phyloP scores from a whole-genome alignment of 2,797 vertebrate species.

The Mormyrus hasselquistii region DNA sequence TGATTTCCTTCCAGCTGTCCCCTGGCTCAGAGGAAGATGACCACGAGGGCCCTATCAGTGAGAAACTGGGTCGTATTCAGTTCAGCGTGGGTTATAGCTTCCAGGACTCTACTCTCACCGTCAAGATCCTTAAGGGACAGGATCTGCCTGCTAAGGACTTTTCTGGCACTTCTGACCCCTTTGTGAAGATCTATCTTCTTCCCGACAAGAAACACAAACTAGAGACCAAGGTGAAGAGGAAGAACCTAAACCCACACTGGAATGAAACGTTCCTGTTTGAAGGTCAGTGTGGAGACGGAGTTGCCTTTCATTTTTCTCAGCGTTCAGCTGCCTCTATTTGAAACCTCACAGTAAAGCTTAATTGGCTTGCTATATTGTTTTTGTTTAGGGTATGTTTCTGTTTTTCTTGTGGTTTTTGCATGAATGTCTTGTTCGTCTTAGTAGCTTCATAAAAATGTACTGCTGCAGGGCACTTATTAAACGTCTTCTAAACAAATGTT shows the following conservation, averaged over 20 bases:
- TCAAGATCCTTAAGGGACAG: constrained; percentile 95
- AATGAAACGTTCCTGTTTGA: constrained; percentile 98
- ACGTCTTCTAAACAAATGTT: neutral
- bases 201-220: constrained; percentile 99
- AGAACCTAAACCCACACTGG: constrained; percentile 98
- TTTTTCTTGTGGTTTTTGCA: neutral
- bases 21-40: constrained; percentile 92
- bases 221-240: constrained; percentile 98
- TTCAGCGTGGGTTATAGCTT: constrained; percentile 98
- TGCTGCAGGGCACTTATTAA: neutral
- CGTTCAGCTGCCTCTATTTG: neutral
- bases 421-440: neutral
- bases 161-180: constrained; percentile 94
- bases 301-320: neutral
- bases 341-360: neutral
- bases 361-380: neutral
- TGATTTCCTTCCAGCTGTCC: constrained; percentile 68
- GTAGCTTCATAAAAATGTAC: neutral
- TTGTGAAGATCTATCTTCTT: constrained; percentile 96
- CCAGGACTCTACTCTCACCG: constrained; percentile 94
- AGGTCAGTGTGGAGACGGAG: constrained; percentile 56
- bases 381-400: neutral
- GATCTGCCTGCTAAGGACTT: constrained; percentile 97
- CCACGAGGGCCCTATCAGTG: constrained; percentile 80
- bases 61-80: constrained; percentile 88